phyloP scores from a whole-genome alignment of 2,888 invertebrate genomes.

The Idaea dimidiata region DNA sequence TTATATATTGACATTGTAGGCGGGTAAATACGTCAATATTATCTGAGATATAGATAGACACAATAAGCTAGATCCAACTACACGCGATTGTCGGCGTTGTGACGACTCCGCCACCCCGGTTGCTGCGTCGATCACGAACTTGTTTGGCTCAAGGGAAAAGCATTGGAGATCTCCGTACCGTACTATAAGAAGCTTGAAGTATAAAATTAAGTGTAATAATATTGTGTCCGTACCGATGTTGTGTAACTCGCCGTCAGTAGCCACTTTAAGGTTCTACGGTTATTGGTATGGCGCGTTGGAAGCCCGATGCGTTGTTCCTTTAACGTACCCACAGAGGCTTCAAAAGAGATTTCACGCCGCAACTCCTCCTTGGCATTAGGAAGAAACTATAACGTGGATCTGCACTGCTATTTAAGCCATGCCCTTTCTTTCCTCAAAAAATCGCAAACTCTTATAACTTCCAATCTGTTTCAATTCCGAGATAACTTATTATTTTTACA shows the following conservation, averaged over 20 bases:
- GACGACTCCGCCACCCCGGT: constrained; percentile 51
- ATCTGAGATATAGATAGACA: not conserved
- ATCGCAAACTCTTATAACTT: constrained; percentile 18
- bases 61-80: constrained; percentile 15
- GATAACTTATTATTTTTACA: constrained; percentile 77
- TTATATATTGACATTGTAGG: not conserved
- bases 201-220: no score
- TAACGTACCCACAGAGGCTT: no score
- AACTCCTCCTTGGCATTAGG: no score
- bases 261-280: no score
- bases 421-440: not conserved
- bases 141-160: constrained; percentile 39
- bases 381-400: no score
- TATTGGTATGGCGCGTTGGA: no score
- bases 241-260: no score
- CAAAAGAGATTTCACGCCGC: no score
- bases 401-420: no score
- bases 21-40: not conserved
- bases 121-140: constrained; percentile 62
- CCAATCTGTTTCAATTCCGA: constrained; percentile 36
- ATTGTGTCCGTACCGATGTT: no score
- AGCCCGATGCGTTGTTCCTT: no score
- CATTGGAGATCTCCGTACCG: constrained; percentile 6
- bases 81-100: constrained; percentile 14
- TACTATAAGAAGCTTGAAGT: no score